phyloP scores from a whole-genome alignment of 2,797 vertebrate genomes.

The Anisognathus igniventris region DNA sequence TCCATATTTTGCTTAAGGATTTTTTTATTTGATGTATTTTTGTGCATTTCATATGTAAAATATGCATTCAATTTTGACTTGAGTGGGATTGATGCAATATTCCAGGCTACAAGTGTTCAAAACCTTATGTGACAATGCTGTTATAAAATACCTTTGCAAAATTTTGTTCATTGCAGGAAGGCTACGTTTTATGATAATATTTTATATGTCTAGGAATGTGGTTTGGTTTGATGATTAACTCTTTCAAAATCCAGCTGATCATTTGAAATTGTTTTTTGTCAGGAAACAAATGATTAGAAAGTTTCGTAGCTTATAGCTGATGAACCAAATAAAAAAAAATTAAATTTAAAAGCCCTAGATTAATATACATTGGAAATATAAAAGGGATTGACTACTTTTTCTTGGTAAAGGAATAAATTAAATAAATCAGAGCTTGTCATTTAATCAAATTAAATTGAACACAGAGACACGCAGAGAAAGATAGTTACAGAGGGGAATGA shows the following conservation, averaged over 20 bases:
- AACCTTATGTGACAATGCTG: not conserved
- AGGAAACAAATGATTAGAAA: not conserved
- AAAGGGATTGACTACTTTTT: not conserved
- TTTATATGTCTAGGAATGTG: not conserved
- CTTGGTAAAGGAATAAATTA: not conserved
- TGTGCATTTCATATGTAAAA: not conserved
- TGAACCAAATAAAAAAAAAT: not conserved
- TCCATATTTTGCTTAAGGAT: not conserved
- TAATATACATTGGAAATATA: not conserved
- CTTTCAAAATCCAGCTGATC: not conserved
- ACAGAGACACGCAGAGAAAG: not conserved
- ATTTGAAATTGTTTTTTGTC: not conserved
- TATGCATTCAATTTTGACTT: not conserved
- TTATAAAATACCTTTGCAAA: not conserved
- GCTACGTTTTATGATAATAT: not conserved
- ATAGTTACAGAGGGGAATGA: not conserved
- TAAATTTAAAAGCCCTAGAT: not conserved
- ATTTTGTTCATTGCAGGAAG: not conserved
- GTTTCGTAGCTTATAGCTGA: not conserved
- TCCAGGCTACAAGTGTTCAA: not conserved
- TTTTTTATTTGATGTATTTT: not conserved
- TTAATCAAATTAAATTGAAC: not conserved
- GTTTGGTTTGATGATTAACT: not conserved
- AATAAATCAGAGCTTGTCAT: not conserved
- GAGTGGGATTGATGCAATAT: not conserved